Base-by-base conservation (phyloP, 1,140 invertebrate genomes). In the Subanguina moxae region DNA sequence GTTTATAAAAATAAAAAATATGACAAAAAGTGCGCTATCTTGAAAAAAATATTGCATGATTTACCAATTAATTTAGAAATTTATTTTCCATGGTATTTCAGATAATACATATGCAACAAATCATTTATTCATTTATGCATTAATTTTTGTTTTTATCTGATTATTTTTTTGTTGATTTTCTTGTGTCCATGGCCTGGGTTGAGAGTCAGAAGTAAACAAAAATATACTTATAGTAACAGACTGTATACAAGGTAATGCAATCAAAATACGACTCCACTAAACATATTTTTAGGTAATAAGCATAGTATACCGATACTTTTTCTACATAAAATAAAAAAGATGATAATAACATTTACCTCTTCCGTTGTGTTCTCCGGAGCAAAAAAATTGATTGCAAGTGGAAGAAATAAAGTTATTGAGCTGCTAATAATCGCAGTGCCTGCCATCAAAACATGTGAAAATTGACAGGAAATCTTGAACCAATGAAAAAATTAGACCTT, bases 381-480 rank as follows among this genome's bases (percentile, higher is more conserved):
- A 62, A 64, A n/a, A 58, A 64, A 3, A 21, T 23, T 38, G 38
- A 64, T 38, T 28, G 3, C n/a, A 64, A 64, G 42, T n/a, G 62
- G 62, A 1, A 64, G 8, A 65, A 64, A n/a, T 7, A 64, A 21
- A 19, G 19, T 28, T 19, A 64, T 38, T 17, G 45, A 5, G 27
- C 62, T 64, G 42, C 25, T 64, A 5, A 61, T 64, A n/a, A 64
- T 56, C 63, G 13, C 61, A 19, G 43, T 57, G 23, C 3, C 62
- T 3, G 62, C 42, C 42, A 61, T 56, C 42, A 64, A 38, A 25
- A 57, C 62, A 56, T 64, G 61, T 23, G 62, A 64, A 64, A 61
- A 64, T 64, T 64, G 62, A 21, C 42, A 5, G 1, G 62, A 64
- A 25, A 64, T 64, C 62, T n/a, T 64, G 27, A 19, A 57, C n/a